phyloP scores from a whole-genome alignment of 2,888 invertebrate genomes.

The Lasioglossum morio region DNA sequence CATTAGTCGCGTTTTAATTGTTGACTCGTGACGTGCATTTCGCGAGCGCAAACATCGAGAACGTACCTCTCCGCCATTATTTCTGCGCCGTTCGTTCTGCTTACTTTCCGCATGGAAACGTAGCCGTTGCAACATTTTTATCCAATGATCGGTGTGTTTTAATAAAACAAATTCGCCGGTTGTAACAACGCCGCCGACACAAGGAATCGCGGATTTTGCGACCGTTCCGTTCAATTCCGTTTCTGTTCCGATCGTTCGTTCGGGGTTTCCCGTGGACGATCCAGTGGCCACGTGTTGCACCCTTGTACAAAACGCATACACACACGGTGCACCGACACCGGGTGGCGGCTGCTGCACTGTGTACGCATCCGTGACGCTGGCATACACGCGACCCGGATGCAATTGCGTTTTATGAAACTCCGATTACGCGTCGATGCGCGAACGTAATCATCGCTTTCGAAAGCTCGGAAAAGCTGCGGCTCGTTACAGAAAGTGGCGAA shows the following conservation, averaged over 20 bases:
- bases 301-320: background rate
- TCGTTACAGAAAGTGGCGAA: slow-evolving; percentile 4
- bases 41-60: background rate
- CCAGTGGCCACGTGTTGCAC: slow-evolving; percentile 34
- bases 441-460: background rate
- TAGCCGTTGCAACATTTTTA: background rate
- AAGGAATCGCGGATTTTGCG: background rate
- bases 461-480: background rate
- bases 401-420: slow-evolving; percentile 32
- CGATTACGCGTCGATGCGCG: background rate
- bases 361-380: slow-evolving; percentile 4
- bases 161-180: background rate
- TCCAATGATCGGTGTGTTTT: background rate
- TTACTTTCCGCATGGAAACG: background rate
- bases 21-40: background rate
- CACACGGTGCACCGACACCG: background rate
- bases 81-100: background rate
- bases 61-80: background rate
- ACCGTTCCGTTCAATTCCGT: background rate
- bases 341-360: background rate
- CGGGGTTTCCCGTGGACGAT: background rate
- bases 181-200: background rate
- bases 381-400: background rate
- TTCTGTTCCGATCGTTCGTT: background rate
- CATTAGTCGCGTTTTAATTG: background rate